These are phyloP conservation scores for Drosophila triauraria DNA, from an alignment of 1,140 invertebrate species.

Conservation along the genomic window DNA sequence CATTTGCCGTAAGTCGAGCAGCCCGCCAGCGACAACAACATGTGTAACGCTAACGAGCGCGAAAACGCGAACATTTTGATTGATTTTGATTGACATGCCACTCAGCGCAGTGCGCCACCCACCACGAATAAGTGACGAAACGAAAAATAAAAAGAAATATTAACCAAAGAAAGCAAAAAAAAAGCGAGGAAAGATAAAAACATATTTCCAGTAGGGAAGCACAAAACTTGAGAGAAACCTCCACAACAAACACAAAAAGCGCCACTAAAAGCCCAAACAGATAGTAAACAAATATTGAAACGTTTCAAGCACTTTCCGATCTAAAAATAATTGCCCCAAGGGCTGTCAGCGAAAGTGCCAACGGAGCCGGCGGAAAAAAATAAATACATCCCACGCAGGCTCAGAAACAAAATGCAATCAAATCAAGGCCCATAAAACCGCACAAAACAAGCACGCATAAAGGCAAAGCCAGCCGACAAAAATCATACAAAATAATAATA, in stretches of 20 bases:
- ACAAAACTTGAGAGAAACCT: conserved; percentile 1
- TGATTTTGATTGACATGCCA: conserved; percentile 81
- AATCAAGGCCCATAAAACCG: conserved; percentile 58
- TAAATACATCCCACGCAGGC: not conserved
- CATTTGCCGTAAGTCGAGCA: conserved; percentile 57
- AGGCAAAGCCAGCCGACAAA: conserved; percentile 27
- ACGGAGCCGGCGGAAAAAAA: conserved; percentile 25
- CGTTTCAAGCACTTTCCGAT: conserved; percentile 25
- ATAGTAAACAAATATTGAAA: conserved; percentile 33
- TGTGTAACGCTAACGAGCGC: conserved; percentile 74
- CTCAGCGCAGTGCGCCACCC: conserved; percentile 61
- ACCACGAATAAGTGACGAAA: conserved; percentile 21
- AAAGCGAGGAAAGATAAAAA: conserved; percentile 9
- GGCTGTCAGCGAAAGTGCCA: conserved; percentile 39
- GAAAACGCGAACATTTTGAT: conserved; percentile 66
- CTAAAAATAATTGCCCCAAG: conserved; percentile 45
- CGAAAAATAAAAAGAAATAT: conserved; percentile 23
- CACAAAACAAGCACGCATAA: conserved; percentile 37
- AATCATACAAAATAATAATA: conserved; percentile 65
- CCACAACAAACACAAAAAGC: not conserved
- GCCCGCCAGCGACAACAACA: conserved; percentile 51
- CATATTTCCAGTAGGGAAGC: conserved; percentile 5
- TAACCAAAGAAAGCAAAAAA: conserved; percentile 10
- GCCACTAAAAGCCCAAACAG: conserved; percentile 1
- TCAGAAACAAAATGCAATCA: conserved; percentile 47